Evolutionary conservation across 2,888 invertebrate species (phyloP).

Genomic region (Dolichomitus sp.): DNA sequence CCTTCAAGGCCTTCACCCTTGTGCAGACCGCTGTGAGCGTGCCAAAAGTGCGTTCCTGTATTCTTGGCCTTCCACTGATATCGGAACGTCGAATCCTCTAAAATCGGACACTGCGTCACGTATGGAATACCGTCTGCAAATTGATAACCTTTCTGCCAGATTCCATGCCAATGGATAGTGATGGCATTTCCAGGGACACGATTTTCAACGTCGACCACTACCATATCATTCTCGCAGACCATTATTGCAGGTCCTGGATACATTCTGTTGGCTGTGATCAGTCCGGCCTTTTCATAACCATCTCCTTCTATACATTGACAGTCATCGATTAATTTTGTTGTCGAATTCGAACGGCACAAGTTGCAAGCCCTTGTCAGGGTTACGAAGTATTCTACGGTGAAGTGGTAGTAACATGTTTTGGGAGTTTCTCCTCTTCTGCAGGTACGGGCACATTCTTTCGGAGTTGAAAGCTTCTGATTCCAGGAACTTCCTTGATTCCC

Average conservation of each 20-base stretch:
- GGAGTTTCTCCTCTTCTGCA: conserved; percentile 95
- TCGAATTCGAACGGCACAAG: conserved; percentile 68
- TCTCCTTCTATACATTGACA: conserved; percentile 74
- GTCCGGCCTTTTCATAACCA: conserved; percentile 67
- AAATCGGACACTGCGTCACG: conserved; percentile 96
- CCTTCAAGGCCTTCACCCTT: conserved; percentile 70
- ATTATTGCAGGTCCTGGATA: conserved; percentile 87
- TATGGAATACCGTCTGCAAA: conserved; percentile 96
- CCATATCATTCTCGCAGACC: conserved; percentile 95
- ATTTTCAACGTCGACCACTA: conserved; percentile 95
- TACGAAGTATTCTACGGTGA: conserved; percentile 95
- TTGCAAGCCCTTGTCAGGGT: conserved; percentile 86
- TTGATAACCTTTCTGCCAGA: conserved; percentile 93
- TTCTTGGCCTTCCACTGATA: conserved; percentile 66
- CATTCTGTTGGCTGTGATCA: conserved; percentile 72
- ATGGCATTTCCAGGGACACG: conserved; percentile 95
- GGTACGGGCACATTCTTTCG: conserved; percentile 95
- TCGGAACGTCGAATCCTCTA: conserved; percentile 91
- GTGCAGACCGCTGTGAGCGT: conserved; percentile 69
- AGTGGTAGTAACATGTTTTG: conserved; percentile 95
- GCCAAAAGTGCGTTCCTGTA: conserved; percentile 69
- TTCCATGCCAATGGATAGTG: conserved; percentile 97
- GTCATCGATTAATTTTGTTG: conserved; percentile 62
- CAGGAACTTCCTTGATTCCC: background rate
- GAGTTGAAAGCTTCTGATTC: conserved; percentile 89